These are phyloP conservation scores for Latrodectus elegans DNA, from an alignment of 2,888 invertebrate genomes.

Conservation along the genomic window DNA sequence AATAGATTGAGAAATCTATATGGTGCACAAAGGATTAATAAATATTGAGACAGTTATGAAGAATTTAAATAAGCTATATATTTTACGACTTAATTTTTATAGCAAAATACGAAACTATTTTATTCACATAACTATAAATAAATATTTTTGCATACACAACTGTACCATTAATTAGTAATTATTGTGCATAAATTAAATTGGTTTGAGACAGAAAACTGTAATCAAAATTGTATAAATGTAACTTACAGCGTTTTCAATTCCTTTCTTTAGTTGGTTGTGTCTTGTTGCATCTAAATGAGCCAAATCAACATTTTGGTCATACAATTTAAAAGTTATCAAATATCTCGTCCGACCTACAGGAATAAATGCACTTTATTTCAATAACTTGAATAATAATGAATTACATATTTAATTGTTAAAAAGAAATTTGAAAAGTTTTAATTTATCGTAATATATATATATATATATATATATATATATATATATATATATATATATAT, in stretches of 20 bases:
- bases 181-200: neutral
- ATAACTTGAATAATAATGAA: no score
- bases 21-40: no score
- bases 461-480: no score
- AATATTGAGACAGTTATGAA: no score
- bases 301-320: constrained; percentile 68
- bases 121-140: neutral
- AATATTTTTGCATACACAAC: neutral
- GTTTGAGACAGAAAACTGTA: neutral
- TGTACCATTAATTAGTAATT: neutral
- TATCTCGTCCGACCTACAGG: constrained; percentile 60
- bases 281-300: constrained; percentile 63
- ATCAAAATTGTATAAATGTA: neutral
- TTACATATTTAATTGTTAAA: no score
- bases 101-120: neutral
- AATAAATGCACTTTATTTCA: no score
- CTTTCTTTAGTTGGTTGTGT: constrained; percentile 64
- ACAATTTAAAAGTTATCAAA: constrained; percentile 64
- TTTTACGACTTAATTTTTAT: neutral
- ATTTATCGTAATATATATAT: no score
- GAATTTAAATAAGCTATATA: no score
- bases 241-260: constrained; percentile 69
- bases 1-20: no score
- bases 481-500: no score
- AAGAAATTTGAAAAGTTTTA: no score